Percentiles rank a stretch among this genome's conserved stretches.
phyloP scores from a whole-genome alignment of 2,113 vertebrate genomes.

The Xyliphius kryptos region DNA sequence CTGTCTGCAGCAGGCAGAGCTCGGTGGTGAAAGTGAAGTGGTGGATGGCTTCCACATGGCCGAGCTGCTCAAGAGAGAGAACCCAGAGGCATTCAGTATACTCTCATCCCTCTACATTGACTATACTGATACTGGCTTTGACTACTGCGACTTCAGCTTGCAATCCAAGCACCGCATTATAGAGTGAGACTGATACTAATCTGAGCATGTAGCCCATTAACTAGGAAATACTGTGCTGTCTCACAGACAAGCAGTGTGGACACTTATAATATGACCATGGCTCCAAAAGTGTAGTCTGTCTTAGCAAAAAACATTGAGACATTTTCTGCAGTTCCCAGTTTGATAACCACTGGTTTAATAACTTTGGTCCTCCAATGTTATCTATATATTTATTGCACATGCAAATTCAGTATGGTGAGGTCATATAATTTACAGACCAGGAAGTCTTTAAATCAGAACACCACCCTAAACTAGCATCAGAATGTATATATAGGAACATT shows the following conservation, averaged over 20 bases:
- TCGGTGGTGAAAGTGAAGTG: slow-evolving; percentile 79
- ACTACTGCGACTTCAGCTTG: slow-evolving; percentile 88
- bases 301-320: too few relatives aligned
- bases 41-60: slow-evolving; percentile 85
- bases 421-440: slow-evolving; percentile 11
- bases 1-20: slow-evolving; percentile 76
- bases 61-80: slow-evolving; percentile 67
- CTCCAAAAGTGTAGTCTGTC: too few relatives aligned
- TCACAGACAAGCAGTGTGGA: too few relatives aligned
- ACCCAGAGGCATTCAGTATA: slow-evolving; percentile 74
- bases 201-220: too few relatives aligned
- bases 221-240: too few relatives aligned
- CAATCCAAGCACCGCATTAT: slow-evolving; percentile 87
- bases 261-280: too few relatives aligned
- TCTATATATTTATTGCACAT: slow-evolving; percentile 5
- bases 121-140: slow-evolving; percentile 79
- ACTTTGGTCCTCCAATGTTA: too few relatives aligned
- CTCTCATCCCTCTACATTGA: slow-evolving; percentile 75
- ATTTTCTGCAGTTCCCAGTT: too few relatives aligned
- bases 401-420: slow-evolving; percentile 3
- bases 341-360: too few relatives aligned
- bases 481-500: not conserved
- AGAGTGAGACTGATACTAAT: too few relatives aligned
- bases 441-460: not conserved
- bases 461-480: not conserved